These are phyloP conservation scores for Coelopa pilipes DNA, from an alignment of 2,888 invertebrate species.

Conservation along the genomic window DNA sequence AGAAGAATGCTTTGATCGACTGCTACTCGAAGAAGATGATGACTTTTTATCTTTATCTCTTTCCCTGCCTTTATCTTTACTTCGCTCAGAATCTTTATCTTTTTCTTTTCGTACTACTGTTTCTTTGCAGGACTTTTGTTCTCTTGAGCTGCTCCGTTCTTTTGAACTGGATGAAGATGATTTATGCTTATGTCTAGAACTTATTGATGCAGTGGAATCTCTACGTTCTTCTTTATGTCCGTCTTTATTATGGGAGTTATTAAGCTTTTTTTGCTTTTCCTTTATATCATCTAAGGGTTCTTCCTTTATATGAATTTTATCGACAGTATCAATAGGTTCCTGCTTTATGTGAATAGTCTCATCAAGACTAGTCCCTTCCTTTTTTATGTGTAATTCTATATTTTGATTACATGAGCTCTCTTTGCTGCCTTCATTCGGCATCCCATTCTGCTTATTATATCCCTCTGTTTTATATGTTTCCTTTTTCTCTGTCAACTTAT, in stretches of 20 bases:
- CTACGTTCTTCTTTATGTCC: constrained; percentile 37
- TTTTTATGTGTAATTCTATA: neutral
- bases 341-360: constrained; percentile 3
- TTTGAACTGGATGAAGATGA: constrained; percentile 36
- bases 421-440: constrained; percentile 7
- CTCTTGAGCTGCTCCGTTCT: constrained; percentile 42
- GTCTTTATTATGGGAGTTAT: constrained; percentile 13
- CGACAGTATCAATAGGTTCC: constrained; percentile 9
- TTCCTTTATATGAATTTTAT: constrained; percentile 1
- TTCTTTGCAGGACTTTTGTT: constrained; percentile 43
- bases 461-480: constrained; percentile 11
- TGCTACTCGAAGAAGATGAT: constrained; percentile 34
- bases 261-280: constrained; percentile 26
- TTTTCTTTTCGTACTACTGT: constrained; percentile 34
- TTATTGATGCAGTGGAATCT: constrained; percentile 40
- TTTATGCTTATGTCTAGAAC: constrained; percentile 45
- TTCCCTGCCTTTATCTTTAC: constrained; percentile 46
- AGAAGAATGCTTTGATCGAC: constrained; percentile 39
- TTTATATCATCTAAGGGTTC: constrained; percentile 32
- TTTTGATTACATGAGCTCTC: neutral
- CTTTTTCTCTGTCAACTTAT: constrained; percentile 47
- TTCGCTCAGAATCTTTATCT: constrained; percentile 39
- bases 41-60: constrained; percentile 43
- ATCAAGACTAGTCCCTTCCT: neutral
- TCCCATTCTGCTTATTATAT: constrained; percentile 12